A percentile compares a stretch with the other conserved stretches of the same genome.
Evolutionary conservation across 2,797 vertebrate species (phyloP).

Genomic region (Brotula barbata): DNA sequence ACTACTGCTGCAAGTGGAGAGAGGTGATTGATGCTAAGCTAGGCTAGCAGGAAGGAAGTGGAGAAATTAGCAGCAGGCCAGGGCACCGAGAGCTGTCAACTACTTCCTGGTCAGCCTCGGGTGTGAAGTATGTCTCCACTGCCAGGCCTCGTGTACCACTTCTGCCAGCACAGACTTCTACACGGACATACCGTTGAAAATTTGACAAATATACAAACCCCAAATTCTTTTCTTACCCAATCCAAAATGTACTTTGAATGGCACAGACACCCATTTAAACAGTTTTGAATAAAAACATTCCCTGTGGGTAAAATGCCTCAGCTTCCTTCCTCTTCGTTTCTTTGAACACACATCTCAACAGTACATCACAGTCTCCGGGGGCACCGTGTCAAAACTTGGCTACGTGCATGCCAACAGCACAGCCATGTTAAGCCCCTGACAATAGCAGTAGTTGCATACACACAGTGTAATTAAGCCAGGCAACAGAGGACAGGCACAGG

Average conservation of each 20-base stretch:
- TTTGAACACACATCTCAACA: slow-evolving; percentile 59
- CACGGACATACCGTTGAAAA: slow-evolving; percentile 1
- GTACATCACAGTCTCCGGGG: slow-evolving; percentile 59
- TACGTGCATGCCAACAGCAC: slow-evolving; percentile 63
- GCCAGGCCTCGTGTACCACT: slow-evolving; percentile 49
- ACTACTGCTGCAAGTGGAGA: slow-evolving; percentile 60
- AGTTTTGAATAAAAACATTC: slow-evolving; percentile 6
- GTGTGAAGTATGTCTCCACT: slow-evolving; percentile 75
- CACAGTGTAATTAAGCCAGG: slow-evolving; percentile 71
- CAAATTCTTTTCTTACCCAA: too few relatives aligned
- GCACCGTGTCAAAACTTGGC: slow-evolving; percentile 72
- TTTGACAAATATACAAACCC: slow-evolving; percentile 23
- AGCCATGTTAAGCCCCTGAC: slow-evolving; percentile 70
- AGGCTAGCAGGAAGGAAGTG: slow-evolving; percentile 79
- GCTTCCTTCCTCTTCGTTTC: slow-evolving; percentile 36
- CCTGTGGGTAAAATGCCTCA: slow-evolving; percentile 6
- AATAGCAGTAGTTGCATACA: slow-evolving; percentile 59
- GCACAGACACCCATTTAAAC: neutral
- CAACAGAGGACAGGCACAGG: slow-evolving; percentile 64
- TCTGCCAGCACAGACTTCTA: slow-evolving; percentile 21
- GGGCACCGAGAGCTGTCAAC: slow-evolving; percentile 78
- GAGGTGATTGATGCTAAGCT: slow-evolving; percentile 80
- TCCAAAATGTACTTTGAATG: slow-evolving; percentile 29
- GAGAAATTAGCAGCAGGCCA: slow-evolving; percentile 73
- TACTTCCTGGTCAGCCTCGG: slow-evolving; percentile 80